A percentile compares a stretch with the other conserved stretches of the same genome.
phyloP scores from a whole-genome alignment of 2,113 vertebrate genomes.

The Mirza zaza region DNA sequence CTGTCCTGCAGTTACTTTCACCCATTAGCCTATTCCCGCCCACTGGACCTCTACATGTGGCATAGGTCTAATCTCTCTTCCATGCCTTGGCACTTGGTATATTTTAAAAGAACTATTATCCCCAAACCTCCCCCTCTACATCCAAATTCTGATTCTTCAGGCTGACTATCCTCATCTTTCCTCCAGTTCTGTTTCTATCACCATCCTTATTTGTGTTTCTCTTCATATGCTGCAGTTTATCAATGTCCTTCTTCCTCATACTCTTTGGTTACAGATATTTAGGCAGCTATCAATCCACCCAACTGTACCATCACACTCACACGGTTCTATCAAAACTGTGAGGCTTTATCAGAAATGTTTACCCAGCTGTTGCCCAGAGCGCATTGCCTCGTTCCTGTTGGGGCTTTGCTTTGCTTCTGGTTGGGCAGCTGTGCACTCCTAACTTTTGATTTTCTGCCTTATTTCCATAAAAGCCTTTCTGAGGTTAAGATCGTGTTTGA shows the following conservation, averaged over 20 bases:
- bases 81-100: background rate
- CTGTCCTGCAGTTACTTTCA: background rate
- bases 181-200: background rate
- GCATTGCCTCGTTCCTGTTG: slow-evolving; percentile 57
- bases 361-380: slow-evolving; percentile 68
- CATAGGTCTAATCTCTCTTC: background rate
- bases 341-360: slow-evolving; percentile 73
- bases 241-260: background rate
- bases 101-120: background rate
- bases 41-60: background rate
- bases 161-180: background rate
- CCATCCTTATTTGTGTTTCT: background rate
- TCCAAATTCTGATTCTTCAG: background rate
- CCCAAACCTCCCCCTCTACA: background rate
- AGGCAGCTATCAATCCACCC: slow-evolving; percentile 18
- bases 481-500: background rate
- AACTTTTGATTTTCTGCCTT: slow-evolving; percentile 58
- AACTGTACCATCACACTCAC: background rate
- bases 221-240: background rate
- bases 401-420: slow-evolving; percentile 8
- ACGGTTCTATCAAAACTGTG: slow-evolving; percentile 62
- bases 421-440: slow-evolving; percentile 61
- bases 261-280: slow-evolving; percentile 20
- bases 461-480: background rate
- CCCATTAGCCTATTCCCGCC: background rate